phyloP scores from a whole-genome alignment of 2,797 vertebrate genomes.

The Sebastes trivittatus region DNA sequence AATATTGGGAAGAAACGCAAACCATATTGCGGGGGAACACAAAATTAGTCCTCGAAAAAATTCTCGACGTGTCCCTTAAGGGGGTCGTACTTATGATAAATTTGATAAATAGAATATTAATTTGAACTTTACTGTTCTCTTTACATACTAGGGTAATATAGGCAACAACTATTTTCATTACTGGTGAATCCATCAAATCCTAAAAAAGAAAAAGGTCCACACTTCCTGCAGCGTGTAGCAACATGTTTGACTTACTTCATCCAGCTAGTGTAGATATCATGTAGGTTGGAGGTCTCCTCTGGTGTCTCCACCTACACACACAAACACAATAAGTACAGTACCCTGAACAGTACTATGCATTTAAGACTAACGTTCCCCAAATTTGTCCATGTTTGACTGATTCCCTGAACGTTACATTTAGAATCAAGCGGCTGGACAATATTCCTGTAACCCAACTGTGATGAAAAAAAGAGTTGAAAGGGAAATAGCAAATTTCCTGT shows the following conservation, averaged over 20 bases:
- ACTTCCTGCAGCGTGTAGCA: background rate
- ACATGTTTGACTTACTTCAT: slow-evolving; percentile 57
- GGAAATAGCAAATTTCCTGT: slow-evolving; percentile 44
- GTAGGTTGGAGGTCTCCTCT: slow-evolving; percentile 45
- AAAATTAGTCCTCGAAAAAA: no score
- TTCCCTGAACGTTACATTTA: background rate
- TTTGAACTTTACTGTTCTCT: background rate
- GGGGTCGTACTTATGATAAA: background rate
- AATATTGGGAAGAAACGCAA: no score
- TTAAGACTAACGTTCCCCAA: background rate
- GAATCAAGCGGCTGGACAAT: background rate
- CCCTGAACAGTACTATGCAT: background rate
- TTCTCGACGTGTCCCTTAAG: no score
- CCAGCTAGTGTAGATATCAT: slow-evolving; percentile 72
- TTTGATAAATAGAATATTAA: background rate
- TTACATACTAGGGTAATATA: background rate
- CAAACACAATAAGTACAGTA: background rate
- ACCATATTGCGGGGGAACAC: no score
- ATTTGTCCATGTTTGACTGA: background rate
- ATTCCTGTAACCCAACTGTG: background rate
- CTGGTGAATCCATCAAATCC: background rate
- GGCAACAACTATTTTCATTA: background rate
- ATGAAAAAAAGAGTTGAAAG: background rate
- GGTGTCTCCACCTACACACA: slow-evolving; percentile 55
- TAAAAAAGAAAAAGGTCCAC: background rate